These are phyloP conservation scores for Globicephala melas DNA, from an alignment of 2,113 vertebrate genomes.

Conservation along the genomic window DNA sequence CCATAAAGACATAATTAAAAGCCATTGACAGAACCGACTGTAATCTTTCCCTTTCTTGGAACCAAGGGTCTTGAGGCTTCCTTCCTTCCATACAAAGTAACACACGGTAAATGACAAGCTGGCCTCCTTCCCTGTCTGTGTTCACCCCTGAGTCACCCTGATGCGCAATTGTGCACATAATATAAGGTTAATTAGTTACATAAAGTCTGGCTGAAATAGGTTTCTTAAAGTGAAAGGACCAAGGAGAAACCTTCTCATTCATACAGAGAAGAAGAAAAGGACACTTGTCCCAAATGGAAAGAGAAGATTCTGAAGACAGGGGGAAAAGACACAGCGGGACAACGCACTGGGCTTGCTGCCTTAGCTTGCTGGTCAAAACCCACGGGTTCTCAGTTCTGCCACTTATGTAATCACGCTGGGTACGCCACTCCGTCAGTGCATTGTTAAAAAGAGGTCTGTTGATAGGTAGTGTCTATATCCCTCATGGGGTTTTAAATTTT, in stretches of 20 bases:
- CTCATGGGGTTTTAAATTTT: neutral
- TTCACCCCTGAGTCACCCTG: neutral
- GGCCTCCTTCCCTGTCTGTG: neutral
- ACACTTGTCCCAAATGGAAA: neutral
- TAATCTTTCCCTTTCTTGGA: neutral
- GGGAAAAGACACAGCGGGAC: neutral
- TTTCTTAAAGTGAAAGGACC: conserved; percentile 7
- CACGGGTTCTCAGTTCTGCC: neutral
- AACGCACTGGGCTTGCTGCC: no score
- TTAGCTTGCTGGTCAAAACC: neutral
- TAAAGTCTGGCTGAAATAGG: neutral
- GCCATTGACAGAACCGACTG: neutral
- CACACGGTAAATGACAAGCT: neutral
- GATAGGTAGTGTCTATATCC: neutral
- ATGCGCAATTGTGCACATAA: neutral
- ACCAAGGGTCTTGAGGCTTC: neutral
- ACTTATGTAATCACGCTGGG: neutral
- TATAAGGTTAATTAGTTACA: neutral
- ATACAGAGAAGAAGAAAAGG: neutral
- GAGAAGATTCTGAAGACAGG: neutral
- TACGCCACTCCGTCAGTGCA: neutral
- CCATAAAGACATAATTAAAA: neutral
- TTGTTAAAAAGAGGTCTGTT: neutral
- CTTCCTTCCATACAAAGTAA: conserved; percentile 12
- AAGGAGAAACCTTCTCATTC: neutral